A percentile compares a stretch with the other conserved stretches of the same genome.
phyloP scores from a whole-genome alignment of 2,113 vertebrate species.

The Tiliqua scincoides region DNA sequence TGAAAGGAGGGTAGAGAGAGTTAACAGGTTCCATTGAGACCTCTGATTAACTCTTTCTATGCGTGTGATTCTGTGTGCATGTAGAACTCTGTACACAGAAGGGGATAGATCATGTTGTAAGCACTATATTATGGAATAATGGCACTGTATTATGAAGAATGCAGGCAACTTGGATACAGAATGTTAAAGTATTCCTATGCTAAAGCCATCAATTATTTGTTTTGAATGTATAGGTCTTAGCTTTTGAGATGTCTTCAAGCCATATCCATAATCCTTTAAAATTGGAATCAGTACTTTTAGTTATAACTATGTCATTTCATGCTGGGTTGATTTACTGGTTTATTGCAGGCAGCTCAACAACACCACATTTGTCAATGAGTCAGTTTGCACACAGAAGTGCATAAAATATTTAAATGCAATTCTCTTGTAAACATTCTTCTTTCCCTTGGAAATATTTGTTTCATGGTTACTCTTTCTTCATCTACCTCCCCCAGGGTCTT shows the following conservation, averaged over 20 bases:
- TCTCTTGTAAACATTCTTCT: not conserved
- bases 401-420: not conserved
- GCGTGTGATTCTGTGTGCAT: not conserved
- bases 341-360: not conserved
- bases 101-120: not conserved
- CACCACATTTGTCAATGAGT: not conserved
- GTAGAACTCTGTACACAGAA: not conserved
- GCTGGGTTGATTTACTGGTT: not conserved
- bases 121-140: not conserved
- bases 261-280: not conserved
- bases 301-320: not conserved
- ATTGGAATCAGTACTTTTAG: not conserved
- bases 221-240: not conserved
- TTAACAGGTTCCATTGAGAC: not conserved
- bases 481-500: too few relatives aligned
- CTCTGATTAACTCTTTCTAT: not conserved
- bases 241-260: not conserved
- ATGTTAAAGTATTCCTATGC: not conserved
- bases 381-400: not conserved
- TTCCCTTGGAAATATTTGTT: not conserved
- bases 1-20: not conserved
- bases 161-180: not conserved
- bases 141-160: not conserved
- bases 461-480: not conserved
- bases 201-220: not conserved